Evolutionary conservation across 2,113 vertebrate species (phyloP).

Genomic region (Speoplatyrhinus poulsoni): DNA sequence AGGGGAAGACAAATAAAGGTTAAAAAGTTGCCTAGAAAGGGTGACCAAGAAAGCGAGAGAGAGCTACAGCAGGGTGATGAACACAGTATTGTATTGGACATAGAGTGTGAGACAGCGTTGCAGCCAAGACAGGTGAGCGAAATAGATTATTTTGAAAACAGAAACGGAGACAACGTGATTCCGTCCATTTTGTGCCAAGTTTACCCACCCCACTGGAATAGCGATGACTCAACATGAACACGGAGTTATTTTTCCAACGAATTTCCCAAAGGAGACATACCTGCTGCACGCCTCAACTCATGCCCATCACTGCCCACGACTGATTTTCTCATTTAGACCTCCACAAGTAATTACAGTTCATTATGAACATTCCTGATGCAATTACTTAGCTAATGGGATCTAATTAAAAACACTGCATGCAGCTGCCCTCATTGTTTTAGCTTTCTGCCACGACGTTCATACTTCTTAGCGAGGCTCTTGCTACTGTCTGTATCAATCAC

Average conservation of each 20-base stretch:
- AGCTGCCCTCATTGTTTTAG: conserved; percentile 53
- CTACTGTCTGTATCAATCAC: neutral
- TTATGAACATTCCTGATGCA: conserved; percentile 68
- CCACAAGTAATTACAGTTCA: conserved; percentile 70
- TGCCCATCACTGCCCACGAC: conserved; percentile 43
- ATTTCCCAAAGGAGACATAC: conserved; percentile 65
- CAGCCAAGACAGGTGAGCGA: neutral
- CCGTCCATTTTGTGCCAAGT: conserved; percentile 4
- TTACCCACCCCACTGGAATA: conserved; percentile 12
- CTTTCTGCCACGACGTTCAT: conserved; percentile 17
- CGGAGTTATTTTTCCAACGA: conserved; percentile 45
- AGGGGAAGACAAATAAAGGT: neutral
- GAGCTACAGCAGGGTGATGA: neutral
- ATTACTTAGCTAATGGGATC: conserved; percentile 70
- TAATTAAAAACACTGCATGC: conserved; percentile 63
- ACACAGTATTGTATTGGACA: conserved; percentile 6
- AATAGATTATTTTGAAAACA: neutral
- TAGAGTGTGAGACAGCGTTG: conserved; percentile 4
- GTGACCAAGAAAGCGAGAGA: neutral
- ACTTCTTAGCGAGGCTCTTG: conserved; percentile 48
- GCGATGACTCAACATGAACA: conserved; percentile 47
- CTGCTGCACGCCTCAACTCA: conserved; percentile 48
- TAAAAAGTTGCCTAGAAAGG: neutral
- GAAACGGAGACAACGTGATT: neutral
- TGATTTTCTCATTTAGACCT: conserved; percentile 70